Percentiles rank a stretch among this genome's conserved stretches.
phyloP scores from a whole-genome alignment of 1,140 invertebrate species.

The Scaptomyza hsui region DNA sequence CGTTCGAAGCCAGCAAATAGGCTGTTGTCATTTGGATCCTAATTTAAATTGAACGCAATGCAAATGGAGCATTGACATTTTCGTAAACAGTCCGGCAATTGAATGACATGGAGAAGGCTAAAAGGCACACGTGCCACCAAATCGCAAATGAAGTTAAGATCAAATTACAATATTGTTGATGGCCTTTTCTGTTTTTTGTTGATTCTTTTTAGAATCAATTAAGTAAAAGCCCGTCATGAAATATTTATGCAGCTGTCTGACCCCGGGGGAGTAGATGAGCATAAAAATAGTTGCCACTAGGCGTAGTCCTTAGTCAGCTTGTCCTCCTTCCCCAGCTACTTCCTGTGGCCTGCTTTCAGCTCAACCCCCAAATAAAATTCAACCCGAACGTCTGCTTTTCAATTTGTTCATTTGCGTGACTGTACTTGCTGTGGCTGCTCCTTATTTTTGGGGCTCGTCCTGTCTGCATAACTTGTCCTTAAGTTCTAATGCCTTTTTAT shows the following conservation, averaged over 20 bases:
- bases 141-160: constrained; percentile 54
- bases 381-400: constrained; percentile 29
- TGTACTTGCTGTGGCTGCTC: constrained; percentile 15
- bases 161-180: constrained; percentile 45
- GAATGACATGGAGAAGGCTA: no score
- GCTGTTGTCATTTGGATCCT: constrained; percentile 6
- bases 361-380: constrained; percentile 5
- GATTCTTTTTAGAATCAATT: constrained; percentile 63
- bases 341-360: no score
- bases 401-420: constrained; percentile 60
- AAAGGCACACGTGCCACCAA: constrained; percentile 23
- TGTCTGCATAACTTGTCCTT: constrained; percentile 35
- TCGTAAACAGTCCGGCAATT: no score
- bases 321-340: background rate
- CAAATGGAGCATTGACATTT: constrained; percentile 37
- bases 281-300: constrained; percentile 56
- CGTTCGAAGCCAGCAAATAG: constrained; percentile 14
- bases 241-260: constrained; percentile 54
- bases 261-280: constrained; percentile 11
- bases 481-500: constrained; percentile 62
- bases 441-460: constrained; percentile 2
- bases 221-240: constrained; percentile 51
- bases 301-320: constrained; percentile 35
- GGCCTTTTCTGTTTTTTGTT: background rate
- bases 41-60: constrained; percentile 43